Evolutionary conservation across 2,797 vertebrate species (phyloP).

Genomic region (Jordanella pulchra): DNA sequence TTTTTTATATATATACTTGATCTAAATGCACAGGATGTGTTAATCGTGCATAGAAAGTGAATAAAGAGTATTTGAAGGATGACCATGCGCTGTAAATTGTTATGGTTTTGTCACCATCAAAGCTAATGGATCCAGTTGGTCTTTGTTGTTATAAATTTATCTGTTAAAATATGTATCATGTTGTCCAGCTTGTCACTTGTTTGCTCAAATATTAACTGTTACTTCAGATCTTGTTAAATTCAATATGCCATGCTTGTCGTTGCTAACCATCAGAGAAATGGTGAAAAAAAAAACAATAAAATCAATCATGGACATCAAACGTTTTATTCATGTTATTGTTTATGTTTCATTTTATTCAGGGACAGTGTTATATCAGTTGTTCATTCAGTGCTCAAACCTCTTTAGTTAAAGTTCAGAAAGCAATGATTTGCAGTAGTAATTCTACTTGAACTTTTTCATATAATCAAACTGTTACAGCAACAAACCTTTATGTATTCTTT

Average conservation of each 20-base stretch:
- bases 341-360: not conserved
- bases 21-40: constrained; percentile 33
- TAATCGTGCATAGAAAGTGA: constrained; percentile 21
- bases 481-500: not conserved
- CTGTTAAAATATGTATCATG: constrained; percentile 23
- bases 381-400: not conserved
- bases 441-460: not conserved
- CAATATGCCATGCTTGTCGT: constrained; percentile 30
- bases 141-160: constrained; percentile 25
- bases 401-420: no score
- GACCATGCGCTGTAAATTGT: constrained; percentile 1
- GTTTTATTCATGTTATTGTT: not conserved
- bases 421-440: no score
- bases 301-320: constrained; percentile 20
- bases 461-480: not conserved
- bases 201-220: constrained; percentile 40
- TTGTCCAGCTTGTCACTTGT: constrained; percentile 42
- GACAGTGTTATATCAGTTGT: not conserved
- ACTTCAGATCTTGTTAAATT: constrained; percentile 44
- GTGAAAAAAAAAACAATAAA: constrained; percentile 31
- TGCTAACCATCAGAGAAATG: constrained; percentile 26
- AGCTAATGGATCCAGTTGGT: constrained; percentile 28
- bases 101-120: constrained; percentile 32
- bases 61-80: not conserved
- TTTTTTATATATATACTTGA: constrained; percentile 19